phyloP scores from a whole-genome alignment of 2,797 vertebrate species.

The Odontamblyopus lacepedii region DNA sequence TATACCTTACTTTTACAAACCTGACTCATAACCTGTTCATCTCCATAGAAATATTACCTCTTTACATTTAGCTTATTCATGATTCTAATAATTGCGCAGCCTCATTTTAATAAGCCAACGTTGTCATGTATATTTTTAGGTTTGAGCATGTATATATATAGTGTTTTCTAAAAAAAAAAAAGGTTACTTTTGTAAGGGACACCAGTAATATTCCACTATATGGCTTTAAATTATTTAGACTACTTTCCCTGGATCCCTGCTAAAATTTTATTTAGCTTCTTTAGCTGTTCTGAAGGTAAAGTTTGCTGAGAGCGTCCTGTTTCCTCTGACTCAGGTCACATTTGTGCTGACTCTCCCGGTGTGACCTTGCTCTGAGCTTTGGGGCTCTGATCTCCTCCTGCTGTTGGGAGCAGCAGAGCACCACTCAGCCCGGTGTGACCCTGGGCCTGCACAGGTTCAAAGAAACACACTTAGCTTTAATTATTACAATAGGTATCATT shows the following conservation, averaged over 20 bases:
- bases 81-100: no score
- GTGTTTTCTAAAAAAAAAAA: no score
- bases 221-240: not conserved
- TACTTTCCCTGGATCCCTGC: not conserved
- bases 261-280: not conserved
- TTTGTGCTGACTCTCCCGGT: not conserved
- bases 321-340: slow-evolving; percentile 2
- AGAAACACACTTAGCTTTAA: slow-evolving; percentile 4
- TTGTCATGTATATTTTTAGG: no score
- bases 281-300: slow-evolving; percentile 2
- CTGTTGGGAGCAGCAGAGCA: slow-evolving; percentile 41
- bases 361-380: slow-evolving; percentile 29
- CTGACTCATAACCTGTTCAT: no score
- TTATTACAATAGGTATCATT: no score
- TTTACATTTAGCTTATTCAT: no score
- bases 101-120: no score
- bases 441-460: slow-evolving; percentile 42
- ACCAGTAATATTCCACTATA: no score
- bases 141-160: no score
- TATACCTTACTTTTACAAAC: no score
- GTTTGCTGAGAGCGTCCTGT: not conserved
- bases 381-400: slow-evolving; percentile 36
- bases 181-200: no score
- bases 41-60: no score
- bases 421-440: slow-evolving; percentile 65